These are phyloP conservation scores for Fundulus diaphanus DNA, from an alignment of 2,797 vertebrate species.

Conservation along the genomic window DNA sequence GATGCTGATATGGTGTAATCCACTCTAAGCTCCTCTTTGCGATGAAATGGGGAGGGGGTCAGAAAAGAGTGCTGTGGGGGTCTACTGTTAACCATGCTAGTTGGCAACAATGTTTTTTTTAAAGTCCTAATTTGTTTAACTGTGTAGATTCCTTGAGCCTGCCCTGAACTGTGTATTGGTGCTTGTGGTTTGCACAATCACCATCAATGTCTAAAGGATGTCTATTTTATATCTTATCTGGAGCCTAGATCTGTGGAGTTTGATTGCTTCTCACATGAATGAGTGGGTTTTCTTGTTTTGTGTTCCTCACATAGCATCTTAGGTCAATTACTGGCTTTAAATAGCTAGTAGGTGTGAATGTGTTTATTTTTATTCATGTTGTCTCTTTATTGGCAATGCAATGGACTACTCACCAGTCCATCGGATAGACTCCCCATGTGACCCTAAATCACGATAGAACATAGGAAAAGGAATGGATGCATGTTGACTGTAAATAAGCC, in stretches of 20 bases:
- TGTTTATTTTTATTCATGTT: not conserved
- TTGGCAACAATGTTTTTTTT: constrained; percentile 11
- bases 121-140: not conserved
- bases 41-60: constrained; percentile 31
- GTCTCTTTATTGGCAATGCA: not conserved
- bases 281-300: not conserved
- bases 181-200: not conserved
- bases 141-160: not conserved
- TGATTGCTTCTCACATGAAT: not conserved
- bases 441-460: not conserved
- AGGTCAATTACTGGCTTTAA: not conserved
- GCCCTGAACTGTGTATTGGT: not conserved
- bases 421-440: not conserved
- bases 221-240: not conserved
- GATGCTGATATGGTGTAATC: constrained; percentile 72
- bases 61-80: constrained; percentile 23
- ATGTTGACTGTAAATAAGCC: not conserved
- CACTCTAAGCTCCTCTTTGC: constrained; percentile 65
- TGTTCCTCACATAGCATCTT: not conserved
- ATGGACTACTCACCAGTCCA: not conserved
- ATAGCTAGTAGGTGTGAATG: not conserved
- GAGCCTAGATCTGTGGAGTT: not conserved
- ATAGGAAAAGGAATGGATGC: not conserved
- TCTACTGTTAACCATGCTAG: constrained; percentile 14
- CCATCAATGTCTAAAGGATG: not conserved